Evolutionary conservation across 2,113 vertebrate genomes (phyloP).

Genomic region (Heterotis niloticus): DNA sequence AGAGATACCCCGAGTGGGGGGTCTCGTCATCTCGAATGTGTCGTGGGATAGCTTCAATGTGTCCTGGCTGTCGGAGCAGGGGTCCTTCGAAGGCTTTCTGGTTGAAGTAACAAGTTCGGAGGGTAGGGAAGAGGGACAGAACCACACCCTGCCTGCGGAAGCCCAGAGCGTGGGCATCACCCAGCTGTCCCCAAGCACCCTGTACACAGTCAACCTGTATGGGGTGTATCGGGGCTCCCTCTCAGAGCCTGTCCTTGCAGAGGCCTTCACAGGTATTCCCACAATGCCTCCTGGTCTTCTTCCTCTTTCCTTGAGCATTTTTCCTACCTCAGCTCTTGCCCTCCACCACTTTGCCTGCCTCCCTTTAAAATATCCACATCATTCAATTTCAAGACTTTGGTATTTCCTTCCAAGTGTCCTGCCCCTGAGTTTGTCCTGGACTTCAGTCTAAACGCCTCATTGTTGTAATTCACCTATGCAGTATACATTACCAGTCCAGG

Average conservation of each 20-base stretch:
- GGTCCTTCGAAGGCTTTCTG: conserved; percentile 77
- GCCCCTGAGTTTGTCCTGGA: background rate
- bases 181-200: conserved; percentile 73
- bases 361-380: background rate
- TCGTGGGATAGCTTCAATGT: conserved; percentile 85
- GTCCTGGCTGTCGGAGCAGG: conserved; percentile 74
- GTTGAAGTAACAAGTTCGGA: conserved; percentile 80
- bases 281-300: background rate
- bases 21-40: conserved; percentile 68
- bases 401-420: background rate
- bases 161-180: conserved; percentile 66
- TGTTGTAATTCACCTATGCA: too few relatives aligned
- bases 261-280: conserved; percentile 70
- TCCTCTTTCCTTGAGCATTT: background rate
- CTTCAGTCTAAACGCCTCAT: too few relatives aligned
- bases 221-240: conserved; percentile 70
- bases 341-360: background rate
- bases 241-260: conserved; percentile 67
- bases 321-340: background rate
- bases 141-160: conserved; percentile 72
- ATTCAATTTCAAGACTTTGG: background rate
- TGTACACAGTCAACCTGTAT: conserved; percentile 72
- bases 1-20: conserved; percentile 63
- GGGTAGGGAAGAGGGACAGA: conserved; percentile 48
- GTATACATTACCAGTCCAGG: background rate